A percentile compares a stretch with the other conserved stretches of the same genome.
Conservation (phyloP, 2,888 invertebrate species). For the Dermolepida albohirtum region DNA sequence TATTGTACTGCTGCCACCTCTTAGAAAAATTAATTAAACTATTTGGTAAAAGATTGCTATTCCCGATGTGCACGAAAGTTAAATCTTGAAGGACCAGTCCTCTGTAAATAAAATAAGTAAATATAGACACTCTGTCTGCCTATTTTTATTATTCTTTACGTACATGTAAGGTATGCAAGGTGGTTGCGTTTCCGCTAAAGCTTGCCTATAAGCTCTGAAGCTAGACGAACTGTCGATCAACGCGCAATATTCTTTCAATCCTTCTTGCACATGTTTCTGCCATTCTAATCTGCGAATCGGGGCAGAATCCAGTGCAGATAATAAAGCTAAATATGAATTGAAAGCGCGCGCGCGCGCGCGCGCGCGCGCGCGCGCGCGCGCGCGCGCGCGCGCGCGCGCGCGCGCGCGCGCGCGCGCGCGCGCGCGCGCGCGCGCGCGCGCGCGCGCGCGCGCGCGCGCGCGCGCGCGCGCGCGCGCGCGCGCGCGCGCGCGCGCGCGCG, state of each 20-base stretch:
- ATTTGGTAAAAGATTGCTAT: constrained; percentile 88
- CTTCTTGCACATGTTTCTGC: constrained; percentile 92
- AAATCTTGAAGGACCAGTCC: constrained; percentile 98
- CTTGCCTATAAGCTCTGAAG: constrained; percentile 95
- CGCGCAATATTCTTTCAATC: constrained; percentile 93
- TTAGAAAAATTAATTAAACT: constrained; percentile 95
- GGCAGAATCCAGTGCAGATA: constrained; percentile 97
- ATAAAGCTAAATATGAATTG: constrained; percentile 95
- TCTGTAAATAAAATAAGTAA: constrained; percentile 68
- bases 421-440: too few relatives aligned
- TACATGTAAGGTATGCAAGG: constrained; percentile 99
- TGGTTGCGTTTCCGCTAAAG: constrained; percentile 93
- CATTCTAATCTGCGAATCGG: constrained; percentile 93
- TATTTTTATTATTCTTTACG: constrained; percentile 61
- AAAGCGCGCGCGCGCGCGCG: too few relatives aligned
- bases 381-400: too few relatives aligned
- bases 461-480: too few relatives aligned
- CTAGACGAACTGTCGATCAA: constrained; percentile 98
- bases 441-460: too few relatives aligned
- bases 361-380: too few relatives aligned
- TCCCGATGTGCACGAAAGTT: constrained; percentile 98
- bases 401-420: too few relatives aligned
- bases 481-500: too few relatives aligned
- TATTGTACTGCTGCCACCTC: constrained; percentile 98
- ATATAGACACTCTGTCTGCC: too few relatives aligned